Base-by-base conservation (phyloP, 2,797 vertebrate genomes). In the Acanthurus tractus region DNA sequence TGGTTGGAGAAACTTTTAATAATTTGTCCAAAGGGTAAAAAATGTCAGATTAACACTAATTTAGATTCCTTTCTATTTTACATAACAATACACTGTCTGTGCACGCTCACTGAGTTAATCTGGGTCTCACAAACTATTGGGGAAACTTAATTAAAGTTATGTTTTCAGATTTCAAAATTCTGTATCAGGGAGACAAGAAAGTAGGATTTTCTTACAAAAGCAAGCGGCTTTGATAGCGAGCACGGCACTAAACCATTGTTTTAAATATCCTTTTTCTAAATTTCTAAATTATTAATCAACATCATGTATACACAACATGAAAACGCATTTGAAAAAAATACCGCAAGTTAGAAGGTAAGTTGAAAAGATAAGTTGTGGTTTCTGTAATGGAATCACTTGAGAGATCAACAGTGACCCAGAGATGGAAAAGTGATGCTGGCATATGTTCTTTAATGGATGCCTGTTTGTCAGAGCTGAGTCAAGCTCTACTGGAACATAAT, bases 401-500 rank as follows among this genome's bases (percentile, higher is more conserved):
- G 38, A 70, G 56, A 62, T 71, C 17, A 78, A 42, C 46, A 61
- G 38, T n/a, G 36, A 42, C 46, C 64, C 29, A 18, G 59, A 56
- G 22, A 4, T 23, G 12, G 52, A 62, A 61, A 56, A 79, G 63
- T 64, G 57, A 73, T 25, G 44, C 64, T 48, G 65, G 45, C 42
- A 69, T 62, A 57, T 63, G 68, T 64, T 81, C 59, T 72, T 25
- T 12, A 70, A 66, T 42, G 40, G 50, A 18, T 46, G 36, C 53
- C 73, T 69, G 22, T 59, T 68, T 52, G 48, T 76, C 74, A 83
- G 66, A 63, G 56, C 42, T 52, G 45, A 79, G 46, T 82, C 70
- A 66, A 73, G 55, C 40, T 73, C 65, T 76, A 72, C 45, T 67
- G 59, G 49, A 29, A 63, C 64, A 72, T 58, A 29, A 83, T 77